Base-by-base conservation (phyloP, 2,113 vertebrate genomes). In the Cathartes aura region DNA sequence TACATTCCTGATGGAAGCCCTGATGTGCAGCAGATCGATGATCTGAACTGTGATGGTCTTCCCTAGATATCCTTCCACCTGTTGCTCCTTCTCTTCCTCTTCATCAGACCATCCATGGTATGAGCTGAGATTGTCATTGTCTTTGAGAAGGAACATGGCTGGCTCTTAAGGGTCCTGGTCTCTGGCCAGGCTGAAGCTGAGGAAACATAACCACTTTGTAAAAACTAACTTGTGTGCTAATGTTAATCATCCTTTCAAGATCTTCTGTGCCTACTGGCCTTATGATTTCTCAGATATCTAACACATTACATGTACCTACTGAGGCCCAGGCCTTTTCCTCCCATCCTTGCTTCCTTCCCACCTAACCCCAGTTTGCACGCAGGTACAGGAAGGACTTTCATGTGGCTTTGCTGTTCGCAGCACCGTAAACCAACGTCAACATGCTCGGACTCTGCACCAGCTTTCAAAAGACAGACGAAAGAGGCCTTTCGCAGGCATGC, bases 141-240 rank as follows among this genome's bases (percentile, higher is more conserved):
- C 91, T 75, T 55, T 74, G 76, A 74, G 64, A 82, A 90, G 67
- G 58, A 80, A 47, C 36, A 62, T 3, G 27, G 27, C 30, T 86
- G 85, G 47, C 56, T 82, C 52, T 87, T 53, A 55, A 72, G 15
- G 38, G 34, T 26, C 83, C 82, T 85, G 72, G 26, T 56, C 19
- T 53, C 56, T 40, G 63, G 50, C 92, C 83, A 95, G 90, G 82
- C 84, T 73, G 72, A 86, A 82, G 88, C 67, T 87, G 91, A 97
- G 66, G 78, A 90, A 82, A 91, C 34, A 87, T 8, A 90, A 82
- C 6, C 64, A 12, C 74, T 70, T 50, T 40, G 73, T 48, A 75
- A 72, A 73, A 64, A 13, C 26, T 50, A 62, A 26, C n/a, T 45
- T 6, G 8, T 29, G n/a, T 4, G 63, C 82, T 27, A 10, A 53